phyloP scores from a whole-genome alignment of 2,888 invertebrate genomes.

The Andrena minutula region DNA sequence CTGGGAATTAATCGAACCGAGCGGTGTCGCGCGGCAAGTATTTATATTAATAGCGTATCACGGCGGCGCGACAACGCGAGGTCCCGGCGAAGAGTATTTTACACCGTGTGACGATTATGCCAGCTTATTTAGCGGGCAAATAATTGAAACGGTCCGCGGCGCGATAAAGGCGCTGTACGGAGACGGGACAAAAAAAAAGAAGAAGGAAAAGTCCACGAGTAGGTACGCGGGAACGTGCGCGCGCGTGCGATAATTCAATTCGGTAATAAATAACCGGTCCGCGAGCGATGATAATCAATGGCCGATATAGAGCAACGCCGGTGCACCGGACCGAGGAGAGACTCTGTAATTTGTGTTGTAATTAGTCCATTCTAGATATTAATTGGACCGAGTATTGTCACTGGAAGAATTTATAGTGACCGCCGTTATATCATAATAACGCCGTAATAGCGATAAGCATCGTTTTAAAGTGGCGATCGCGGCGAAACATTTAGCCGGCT shows the following conservation, averaged over 20 bases:
- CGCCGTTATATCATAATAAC: constrained; percentile 53
- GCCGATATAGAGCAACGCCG: constrained; percentile 34
- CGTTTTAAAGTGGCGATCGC: constrained; percentile 52
- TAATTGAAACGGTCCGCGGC: constrained; percentile 30
- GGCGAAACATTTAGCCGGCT: background rate
- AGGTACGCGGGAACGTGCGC: too few relatives aligned
- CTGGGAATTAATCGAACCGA: constrained; percentile 60
- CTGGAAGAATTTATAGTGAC: constrained; percentile 65
- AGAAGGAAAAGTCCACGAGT: background rate
- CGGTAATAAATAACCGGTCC: constrained; percentile 53
- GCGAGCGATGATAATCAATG: constrained; percentile 60
- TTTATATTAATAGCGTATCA: constrained; percentile 53
- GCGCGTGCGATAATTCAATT: constrained; percentile 49
- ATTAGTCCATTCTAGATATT: constrained; percentile 69
- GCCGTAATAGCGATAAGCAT: constrained; percentile 61
- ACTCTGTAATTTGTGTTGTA: constrained; percentile 66
- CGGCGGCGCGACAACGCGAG: constrained; percentile 10
- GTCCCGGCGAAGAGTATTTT: constrained; percentile 29
- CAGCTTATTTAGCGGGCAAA: constrained; percentile 20
- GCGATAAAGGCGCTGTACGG: background rate
- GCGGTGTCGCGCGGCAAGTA: constrained; percentile 49
- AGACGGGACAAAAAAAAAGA: background rate
- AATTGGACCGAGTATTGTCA: constrained; percentile 63
- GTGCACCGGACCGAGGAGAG: constrained; percentile 45
- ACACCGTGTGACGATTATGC: constrained; percentile 13